A percentile compares a stretch with the other conserved stretches of the same genome.
phyloP scores from a whole-genome alignment of 1,140 invertebrate species.

The Heterodera carotae region DNA sequence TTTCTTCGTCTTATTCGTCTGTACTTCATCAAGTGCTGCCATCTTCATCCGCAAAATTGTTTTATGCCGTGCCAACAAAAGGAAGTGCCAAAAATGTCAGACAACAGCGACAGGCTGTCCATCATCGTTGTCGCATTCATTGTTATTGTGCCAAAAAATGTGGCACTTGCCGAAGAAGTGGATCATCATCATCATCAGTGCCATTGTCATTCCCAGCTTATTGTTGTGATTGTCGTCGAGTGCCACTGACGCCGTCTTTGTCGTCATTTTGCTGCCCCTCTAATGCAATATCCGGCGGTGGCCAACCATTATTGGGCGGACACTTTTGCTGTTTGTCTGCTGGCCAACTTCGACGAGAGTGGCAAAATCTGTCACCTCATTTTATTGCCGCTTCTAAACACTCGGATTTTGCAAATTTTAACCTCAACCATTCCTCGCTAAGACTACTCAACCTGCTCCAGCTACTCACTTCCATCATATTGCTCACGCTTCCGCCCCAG shows the following conservation, averaged over 20 bases:
- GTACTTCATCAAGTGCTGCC: not conserved
- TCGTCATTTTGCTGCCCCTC: not conserved
- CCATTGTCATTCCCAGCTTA: not conserved
- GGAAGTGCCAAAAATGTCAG: not conserved
- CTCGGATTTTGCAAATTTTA: not conserved
- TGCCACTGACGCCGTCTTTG: not conserved
- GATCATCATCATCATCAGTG: not conserved
- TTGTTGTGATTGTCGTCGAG: not conserved
- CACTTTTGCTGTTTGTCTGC: not conserved
- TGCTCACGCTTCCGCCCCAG: not conserved
- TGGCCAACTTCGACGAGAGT: not conserved
- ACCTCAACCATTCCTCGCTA: not conserved
- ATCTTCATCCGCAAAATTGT: not conserved
- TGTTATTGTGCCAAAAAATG: not conserved
- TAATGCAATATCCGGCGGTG: not conserved
- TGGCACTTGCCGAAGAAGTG: not conserved
- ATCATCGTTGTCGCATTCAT: not conserved
- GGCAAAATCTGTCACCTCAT: not conserved
- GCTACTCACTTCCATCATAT: not conserved
- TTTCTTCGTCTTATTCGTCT: too few species aligned
- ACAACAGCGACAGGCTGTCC: too few species aligned
- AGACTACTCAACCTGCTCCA: not conserved
- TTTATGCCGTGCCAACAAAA: not conserved
- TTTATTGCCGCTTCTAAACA: not conserved
- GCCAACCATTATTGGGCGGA: not conserved